Percentiles rank a stretch among this genome's conserved stretches.
These are phyloP conservation scores for Malurus melanocephalus DNA, from an alignment of 2,113 vertebrate genomes.

Conservation along the genomic window DNA sequence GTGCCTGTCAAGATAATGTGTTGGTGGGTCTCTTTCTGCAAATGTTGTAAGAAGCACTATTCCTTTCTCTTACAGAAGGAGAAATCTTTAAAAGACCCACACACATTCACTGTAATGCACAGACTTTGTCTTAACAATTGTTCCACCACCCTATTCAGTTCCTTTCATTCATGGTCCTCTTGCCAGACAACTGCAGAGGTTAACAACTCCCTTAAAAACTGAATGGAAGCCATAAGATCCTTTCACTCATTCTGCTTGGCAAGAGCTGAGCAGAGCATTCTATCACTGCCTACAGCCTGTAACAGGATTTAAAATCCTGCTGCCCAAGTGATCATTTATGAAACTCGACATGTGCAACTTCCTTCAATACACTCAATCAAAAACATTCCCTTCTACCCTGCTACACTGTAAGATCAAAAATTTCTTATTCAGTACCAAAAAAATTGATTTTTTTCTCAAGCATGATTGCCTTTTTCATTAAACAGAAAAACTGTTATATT, in stretches of 20 bases:
- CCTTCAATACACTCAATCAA: background rate
- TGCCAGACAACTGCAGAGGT: background rate
- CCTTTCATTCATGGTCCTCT: background rate
- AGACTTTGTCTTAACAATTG: background rate
- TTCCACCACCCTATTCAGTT: background rate
- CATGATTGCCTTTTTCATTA: background rate
- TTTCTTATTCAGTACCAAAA: background rate
- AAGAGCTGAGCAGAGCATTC: background rate
- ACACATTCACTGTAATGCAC: background rate
- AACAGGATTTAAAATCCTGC: background rate
- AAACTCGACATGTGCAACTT: background rate
- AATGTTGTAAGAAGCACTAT: background rate
- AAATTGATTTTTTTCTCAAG: background rate
- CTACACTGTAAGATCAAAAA: background rate
- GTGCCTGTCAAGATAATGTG: background rate
- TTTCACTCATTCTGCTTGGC: fast-evolving
- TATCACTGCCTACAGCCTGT: background rate
- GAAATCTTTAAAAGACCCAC: background rate
- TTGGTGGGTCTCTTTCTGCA: background rate
- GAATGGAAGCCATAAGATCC: background rate
- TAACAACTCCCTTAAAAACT: background rate
- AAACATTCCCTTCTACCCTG: background rate
- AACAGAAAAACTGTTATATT: background rate
- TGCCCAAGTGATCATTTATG: background rate
- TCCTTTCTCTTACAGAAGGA: background rate